Base-by-base conservation (phyloP, 1,140 invertebrate genomes). In the Mycetomoellerius zeteki region DNA sequence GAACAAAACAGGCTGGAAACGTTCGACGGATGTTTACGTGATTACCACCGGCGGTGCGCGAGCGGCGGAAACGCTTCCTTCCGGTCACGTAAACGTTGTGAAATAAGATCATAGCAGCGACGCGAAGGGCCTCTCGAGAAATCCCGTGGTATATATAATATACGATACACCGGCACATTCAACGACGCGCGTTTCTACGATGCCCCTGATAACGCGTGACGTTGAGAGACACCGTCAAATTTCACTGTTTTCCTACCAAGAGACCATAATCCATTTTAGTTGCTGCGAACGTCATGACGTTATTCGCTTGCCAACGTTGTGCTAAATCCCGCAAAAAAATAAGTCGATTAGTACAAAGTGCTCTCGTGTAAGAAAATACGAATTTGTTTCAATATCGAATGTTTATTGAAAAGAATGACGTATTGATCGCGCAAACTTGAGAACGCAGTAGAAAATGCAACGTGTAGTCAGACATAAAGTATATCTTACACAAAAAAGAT, bases 51-150 rank as follows among this genome's bases (percentile, higher is more conserved):
- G 64, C 47, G 21, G 30, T 77, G 24, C 24, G 47, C 27, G 30
- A 71, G 24, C 33, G 19, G 21, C 33, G 27, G 60, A 72, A 71
- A 58, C 80, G 67, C 43, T 75, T 75, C 14, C 54, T 62, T 75
- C 69, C 80, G 80, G 69, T 84, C 80, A 75, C 80, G 69, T 84
- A 84, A 75, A 84, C n/a, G 16, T 82, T 54, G 33, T 69, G 67
- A 73, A 73, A 50, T 60, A 47, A 84, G 37, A 84, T 50, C 37
- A 6, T 58, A n/a, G 19, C 56, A 37, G 47, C 52, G 77, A 21
- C 52, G 52, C 78, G 65, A 72, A 47, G 52, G 37, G 24, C 24
- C 37, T 37, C 47, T 54, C 37, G 37, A 75, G 24, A 75, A 47
- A 84, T 12, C 19, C 19, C 12, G 54, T 54, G 52, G 52, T 37